These are phyloP conservation scores for Mesoclemmys tuberculata DNA, from an alignment of 2,113 vertebrate species.

Conservation along the genomic window DNA sequence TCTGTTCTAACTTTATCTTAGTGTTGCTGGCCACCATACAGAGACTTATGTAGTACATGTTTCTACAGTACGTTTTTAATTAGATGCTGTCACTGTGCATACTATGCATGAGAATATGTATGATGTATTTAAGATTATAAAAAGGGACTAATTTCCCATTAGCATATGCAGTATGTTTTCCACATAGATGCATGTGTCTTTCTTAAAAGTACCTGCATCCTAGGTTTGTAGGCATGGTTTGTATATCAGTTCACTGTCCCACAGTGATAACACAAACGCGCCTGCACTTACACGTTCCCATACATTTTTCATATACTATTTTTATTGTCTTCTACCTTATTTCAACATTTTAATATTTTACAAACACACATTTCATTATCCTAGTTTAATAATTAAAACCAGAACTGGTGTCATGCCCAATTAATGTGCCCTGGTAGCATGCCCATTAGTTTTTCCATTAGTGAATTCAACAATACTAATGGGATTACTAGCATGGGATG, in stretches of 20 bases:
- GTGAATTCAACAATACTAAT: conserved; percentile 99
- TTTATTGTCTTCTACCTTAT: conserved; percentile 80
- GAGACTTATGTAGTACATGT: background rate
- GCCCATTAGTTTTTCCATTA: conserved; percentile 99
- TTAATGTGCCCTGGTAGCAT: conserved; percentile 97
- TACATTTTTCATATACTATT: conserved; percentile 34
- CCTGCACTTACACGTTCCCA: background rate
- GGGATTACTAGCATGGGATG: conserved; percentile 97
- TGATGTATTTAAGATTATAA: background rate
- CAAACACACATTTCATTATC: conserved; percentile 95
- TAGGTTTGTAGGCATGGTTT: background rate
- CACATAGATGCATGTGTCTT: background rate
- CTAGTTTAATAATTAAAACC: conserved; percentile 99
- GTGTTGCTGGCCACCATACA: background rate
- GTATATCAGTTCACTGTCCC: background rate
- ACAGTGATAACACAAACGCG: conserved; percentile 13
- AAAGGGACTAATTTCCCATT: conserved; percentile 10
- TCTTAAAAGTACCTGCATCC: background rate
- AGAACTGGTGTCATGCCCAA: conserved; percentile 98
- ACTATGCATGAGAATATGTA: background rate
- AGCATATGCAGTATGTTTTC: conserved; percentile 9
- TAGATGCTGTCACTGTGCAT: background rate
- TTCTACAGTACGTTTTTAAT: background rate
- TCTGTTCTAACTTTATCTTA: background rate
- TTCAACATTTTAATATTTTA: conserved; percentile 89